Evolutionary conservation across 2,888 invertebrate genomes (phyloP).

Genomic region (Xylocampa areola): DNA sequence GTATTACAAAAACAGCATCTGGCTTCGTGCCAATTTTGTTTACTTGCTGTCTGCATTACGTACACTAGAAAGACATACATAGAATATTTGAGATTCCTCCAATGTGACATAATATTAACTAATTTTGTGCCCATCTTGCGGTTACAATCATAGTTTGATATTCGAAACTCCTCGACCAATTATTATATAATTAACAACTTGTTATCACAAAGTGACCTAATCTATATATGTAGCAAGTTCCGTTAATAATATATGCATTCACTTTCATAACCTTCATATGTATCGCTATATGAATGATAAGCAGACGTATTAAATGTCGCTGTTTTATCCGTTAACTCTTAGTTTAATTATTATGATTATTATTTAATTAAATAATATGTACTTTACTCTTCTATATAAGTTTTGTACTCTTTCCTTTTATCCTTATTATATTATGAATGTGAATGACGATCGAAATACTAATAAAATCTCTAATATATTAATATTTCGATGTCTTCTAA

Average conservation of each 20-base stretch:
- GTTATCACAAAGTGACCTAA: slow-evolving; percentile 26
- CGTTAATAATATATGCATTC: slow-evolving; percentile 5
- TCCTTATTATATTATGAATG: too few relatives aligned
- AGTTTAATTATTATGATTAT: too few relatives aligned
- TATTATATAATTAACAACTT: slow-evolving; percentile 23
- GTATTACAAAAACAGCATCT: slow-evolving; percentile 43
- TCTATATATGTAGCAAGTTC: slow-evolving; percentile 18
- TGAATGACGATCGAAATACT: too few relatives aligned
- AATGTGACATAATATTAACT: slow-evolving; percentile 15
- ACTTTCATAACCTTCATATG: too few relatives aligned
- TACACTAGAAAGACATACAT: slow-evolving; percentile 38
- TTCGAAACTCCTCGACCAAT: not conserved
- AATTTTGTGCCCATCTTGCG: not conserved
- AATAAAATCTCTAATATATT: too few relatives aligned
- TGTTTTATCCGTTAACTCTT: too few relatives aligned
- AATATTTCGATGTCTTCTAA: too few relatives aligned
- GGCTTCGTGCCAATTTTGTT: slow-evolving; percentile 45
- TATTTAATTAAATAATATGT: too few relatives aligned
- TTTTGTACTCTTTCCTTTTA: too few relatives aligned
- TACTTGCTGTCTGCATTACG: slow-evolving; percentile 28
- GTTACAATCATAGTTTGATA: slow-evolving; percentile 4
- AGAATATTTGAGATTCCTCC: slow-evolving; percentile 34
- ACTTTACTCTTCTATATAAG: too few relatives aligned
- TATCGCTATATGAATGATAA: too few relatives aligned
- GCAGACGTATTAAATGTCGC: too few relatives aligned